These are phyloP conservation scores for Alligator sinensis DNA, from an alignment of 2,113 vertebrate genomes.

Conservation along the genomic window DNA sequence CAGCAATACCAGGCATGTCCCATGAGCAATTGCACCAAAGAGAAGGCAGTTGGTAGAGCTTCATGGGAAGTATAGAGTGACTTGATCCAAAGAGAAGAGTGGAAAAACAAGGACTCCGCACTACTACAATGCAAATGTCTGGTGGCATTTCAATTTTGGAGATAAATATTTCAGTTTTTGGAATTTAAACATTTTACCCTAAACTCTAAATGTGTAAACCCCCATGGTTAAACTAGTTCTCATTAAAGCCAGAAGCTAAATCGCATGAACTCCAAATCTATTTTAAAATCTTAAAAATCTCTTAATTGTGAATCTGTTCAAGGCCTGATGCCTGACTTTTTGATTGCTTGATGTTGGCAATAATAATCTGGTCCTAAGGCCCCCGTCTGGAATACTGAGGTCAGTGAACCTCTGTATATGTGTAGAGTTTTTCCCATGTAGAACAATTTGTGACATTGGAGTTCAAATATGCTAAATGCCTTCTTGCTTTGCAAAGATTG, in stretches of 20 bases:
- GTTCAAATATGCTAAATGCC: neutral
- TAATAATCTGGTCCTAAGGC: neutral
- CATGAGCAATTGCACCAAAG: no score
- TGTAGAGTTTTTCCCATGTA: fast-evolving
- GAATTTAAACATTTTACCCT: neutral
- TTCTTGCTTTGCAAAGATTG: neutral
- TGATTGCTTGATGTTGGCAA: neutral
- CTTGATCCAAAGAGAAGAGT: neutral
- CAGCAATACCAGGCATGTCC: no score
- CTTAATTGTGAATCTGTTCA: neutral
- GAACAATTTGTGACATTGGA: neutral
- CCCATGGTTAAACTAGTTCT: neutral
- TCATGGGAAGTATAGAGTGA: no score
- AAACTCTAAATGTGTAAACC: neutral
- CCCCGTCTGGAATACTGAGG: neutral
- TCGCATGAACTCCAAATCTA: fast-evolving
- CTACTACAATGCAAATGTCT: no score
- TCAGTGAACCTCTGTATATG: neutral
- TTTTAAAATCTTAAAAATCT: neutral
- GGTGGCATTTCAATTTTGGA: neutral
- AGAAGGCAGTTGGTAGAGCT: no score
- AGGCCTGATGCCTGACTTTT: neutral
- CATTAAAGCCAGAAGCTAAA: neutral
- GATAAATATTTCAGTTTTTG: neutral
- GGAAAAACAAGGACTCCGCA: neutral